phyloP scores from a whole-genome alignment of 1,140 invertebrate species.

The Bombus confusus region DNA sequence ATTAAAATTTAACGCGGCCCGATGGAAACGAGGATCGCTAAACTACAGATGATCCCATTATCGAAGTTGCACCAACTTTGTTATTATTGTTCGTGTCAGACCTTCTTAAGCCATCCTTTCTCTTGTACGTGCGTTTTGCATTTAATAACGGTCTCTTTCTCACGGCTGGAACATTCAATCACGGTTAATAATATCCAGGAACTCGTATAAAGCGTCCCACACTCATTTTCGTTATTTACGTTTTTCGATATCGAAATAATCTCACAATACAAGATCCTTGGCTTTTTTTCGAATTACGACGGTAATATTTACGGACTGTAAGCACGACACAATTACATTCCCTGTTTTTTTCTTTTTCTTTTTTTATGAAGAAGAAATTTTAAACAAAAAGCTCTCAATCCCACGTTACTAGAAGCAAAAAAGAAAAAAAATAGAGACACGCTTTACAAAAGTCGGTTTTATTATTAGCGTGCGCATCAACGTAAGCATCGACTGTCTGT shows the following conservation, averaged over 20 bases:
- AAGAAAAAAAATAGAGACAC: neutral
- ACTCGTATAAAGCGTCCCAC: neutral
- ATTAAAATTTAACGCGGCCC: conserved; percentile 31
- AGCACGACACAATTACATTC: no score
- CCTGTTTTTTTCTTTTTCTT: no score
- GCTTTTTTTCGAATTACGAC: neutral
- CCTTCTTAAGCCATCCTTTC: neutral
- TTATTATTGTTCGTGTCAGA: conserved; percentile 11
- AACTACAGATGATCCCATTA: conserved; percentile 31
- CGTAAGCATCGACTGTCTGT: neutral
- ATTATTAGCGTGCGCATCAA: neutral
- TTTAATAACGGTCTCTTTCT: conserved; percentile 3
- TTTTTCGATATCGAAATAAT: no score
- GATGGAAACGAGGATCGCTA: conserved; percentile 5
- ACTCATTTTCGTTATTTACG: neutral
- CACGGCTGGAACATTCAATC: neutral
- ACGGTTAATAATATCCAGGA: neutral
- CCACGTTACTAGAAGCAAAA: neutral
- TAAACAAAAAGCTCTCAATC: no score
- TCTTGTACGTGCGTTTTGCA: neutral
- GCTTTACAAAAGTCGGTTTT: neutral
- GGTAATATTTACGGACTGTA: neutral
- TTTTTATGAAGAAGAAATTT: no score
- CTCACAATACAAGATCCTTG: no score
- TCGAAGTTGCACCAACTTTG: conserved; percentile 19